phyloP scores from a whole-genome alignment of 2,888 invertebrate species.

The Drosophila algonquin region DNA sequence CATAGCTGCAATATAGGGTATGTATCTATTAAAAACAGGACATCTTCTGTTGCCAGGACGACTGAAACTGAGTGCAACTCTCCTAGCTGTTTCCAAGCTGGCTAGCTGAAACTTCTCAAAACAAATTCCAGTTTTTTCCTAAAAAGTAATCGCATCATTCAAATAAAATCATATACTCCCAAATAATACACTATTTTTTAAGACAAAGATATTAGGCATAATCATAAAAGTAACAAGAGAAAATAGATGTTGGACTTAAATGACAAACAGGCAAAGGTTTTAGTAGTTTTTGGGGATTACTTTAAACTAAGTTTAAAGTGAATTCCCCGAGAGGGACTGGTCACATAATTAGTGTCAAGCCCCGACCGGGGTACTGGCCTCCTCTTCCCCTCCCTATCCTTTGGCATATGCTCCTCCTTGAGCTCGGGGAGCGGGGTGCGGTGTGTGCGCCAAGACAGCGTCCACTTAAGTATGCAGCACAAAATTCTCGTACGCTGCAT shows the following conservation, averaged over 20 bases:
- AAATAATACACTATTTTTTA: too few relatives aligned
- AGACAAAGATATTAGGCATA: too few relatives aligned
- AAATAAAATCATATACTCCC: too few relatives aligned
- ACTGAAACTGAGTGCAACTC: not conserved
- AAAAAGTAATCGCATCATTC: too few relatives aligned
- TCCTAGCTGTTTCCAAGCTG: not conserved
- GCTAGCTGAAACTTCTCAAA: too few relatives aligned
- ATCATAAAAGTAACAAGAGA: too few relatives aligned
- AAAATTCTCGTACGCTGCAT: slow-evolving; percentile 61
- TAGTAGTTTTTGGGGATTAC: not conserved
- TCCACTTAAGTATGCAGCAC: slow-evolving; percentile 74
- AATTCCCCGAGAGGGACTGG: slow-evolving; percentile 3
- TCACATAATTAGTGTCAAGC: slow-evolving; percentile 40
- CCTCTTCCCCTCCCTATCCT: not conserved
- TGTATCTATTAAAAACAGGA: not conserved
- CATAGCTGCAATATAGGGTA: slow-evolving; percentile 9
- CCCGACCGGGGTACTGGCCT: slow-evolving; percentile 1
- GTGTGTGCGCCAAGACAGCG: slow-evolving; percentile 19
- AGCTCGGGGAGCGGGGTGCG: not conserved
- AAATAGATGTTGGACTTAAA: not conserved
- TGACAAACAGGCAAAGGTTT: not conserved
- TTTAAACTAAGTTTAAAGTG: slow-evolving; percentile 5
- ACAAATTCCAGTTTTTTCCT: too few relatives aligned
- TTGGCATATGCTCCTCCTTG: slow-evolving; percentile 25
- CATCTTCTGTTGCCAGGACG: not conserved